Evolutionary conservation across 92 coral and sea anemone species (phyloP), one percentile per base, ranked within the genome.

Genomic region (Phenganax stokvisi): DNA sequence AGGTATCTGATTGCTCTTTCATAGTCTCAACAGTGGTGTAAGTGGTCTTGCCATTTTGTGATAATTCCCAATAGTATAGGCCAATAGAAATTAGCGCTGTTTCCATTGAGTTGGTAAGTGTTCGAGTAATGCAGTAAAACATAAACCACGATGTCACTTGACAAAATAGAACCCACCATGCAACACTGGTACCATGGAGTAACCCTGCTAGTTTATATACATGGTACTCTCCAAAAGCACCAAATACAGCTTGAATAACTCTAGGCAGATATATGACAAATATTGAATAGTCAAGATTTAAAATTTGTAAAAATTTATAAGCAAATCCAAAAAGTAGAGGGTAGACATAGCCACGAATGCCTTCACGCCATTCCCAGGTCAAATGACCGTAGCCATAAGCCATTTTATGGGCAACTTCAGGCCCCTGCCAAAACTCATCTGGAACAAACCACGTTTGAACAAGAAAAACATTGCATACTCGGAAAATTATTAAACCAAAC

Each of bases 361-460:
- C 97, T 84, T 91, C 88, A 15, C 85, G 84, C 98, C 98, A 93
- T 67, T 93, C 98, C 98, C 98, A 93, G 15, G 98, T 93, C 80
- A 89, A 67, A 68, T 91, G 87, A 17, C 98, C 98, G 73, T 91
- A 93, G 31, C 94, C 94, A 67, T 86, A 93, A n/a, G 87, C 98
- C 11, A 93, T 56, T 56, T 80, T 91, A 80, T 93, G 98, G 11
- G 98, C 97, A 37, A 93, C 87, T 82, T 93, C 98, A 5, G 98
- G 98, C 56, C 92, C 98, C 76, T 93, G 98, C 98, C 98, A 93
- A 82, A 87, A 91, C 84, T 93, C 98, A 85, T 93, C 98, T 2
- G 98, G 98, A 9, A 93, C 98, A 60, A 91, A 93, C 87, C 85
- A 93, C 12, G 98, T 91, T 76, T 76, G 79, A 9, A 91, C 85